Conservation (phyloP, 2,113 vertebrate genomes). For the Trochalopteron elliotii region DNA sequence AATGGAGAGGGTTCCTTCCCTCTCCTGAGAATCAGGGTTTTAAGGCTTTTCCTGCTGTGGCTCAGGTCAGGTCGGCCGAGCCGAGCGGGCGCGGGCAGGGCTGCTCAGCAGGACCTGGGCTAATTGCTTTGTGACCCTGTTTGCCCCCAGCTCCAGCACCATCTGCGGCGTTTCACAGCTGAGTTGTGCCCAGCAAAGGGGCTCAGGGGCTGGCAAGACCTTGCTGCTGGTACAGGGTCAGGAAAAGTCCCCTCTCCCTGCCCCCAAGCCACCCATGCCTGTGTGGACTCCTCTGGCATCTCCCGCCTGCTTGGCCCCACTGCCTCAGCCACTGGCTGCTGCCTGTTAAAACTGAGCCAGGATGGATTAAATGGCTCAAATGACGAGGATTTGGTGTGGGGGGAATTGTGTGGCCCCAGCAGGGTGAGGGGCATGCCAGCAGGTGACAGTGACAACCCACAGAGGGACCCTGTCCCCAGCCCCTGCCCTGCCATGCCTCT, state of each 20-base stretch:
- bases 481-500: neutral
- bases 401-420: neutral
- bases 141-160: neutral
- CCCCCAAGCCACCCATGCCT: fast-evolving
- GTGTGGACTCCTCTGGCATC: fast-evolving
- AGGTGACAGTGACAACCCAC: neutral
- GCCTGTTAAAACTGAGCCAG: neutral
- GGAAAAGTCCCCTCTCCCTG: neutral
- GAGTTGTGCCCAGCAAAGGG: neutral
- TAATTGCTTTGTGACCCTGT: neutral
- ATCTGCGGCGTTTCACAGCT: neutral
- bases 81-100: fast-evolving
- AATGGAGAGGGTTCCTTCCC: neutral
- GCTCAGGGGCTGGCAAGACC: neutral
- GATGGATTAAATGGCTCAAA: neutral
- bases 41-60: neutral
- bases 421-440: neutral
- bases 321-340: neutral
- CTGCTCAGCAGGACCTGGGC: neutral
- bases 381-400: neutral
- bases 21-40: neutral
- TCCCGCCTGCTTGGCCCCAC: neutral
- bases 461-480: neutral
- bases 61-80: fast-evolving
- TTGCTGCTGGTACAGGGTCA: neutral